These are phyloP conservation scores for Hyperopisus bebe DNA, from an alignment of 2,113 vertebrate species.

Conservation along the genomic window DNA sequence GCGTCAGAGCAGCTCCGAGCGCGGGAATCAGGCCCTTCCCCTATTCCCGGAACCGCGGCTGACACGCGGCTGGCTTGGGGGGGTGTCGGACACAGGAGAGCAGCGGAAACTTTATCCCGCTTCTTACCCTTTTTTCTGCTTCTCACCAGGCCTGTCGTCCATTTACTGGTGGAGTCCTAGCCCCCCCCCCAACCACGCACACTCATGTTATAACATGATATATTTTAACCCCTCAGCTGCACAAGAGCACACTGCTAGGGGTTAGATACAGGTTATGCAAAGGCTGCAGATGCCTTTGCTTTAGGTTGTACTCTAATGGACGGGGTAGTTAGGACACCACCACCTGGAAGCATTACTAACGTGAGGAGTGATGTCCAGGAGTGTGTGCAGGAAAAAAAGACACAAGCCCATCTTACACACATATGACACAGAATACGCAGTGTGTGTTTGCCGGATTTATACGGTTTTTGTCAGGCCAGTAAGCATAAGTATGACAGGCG, in stretches of 20 bases:
- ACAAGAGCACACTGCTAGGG: neutral
- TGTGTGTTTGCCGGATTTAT: constrained; percentile 17
- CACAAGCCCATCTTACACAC: neutral
- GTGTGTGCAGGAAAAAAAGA: neutral
- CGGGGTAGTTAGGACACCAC: neutral
- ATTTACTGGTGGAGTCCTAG: neutral
- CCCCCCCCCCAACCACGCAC: neutral
- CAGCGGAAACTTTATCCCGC: neutral
- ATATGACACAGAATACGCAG: neutral
- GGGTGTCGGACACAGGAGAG: neutral
- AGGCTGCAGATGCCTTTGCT: neutral
- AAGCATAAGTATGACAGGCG: constrained; percentile 44
- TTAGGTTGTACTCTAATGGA: neutral
- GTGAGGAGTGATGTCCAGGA: neutral
- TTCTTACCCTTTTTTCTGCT: neutral
- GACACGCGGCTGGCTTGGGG: neutral
- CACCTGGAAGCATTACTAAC: neutral
- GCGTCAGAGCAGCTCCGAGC: neutral
- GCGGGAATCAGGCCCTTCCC: neutral
- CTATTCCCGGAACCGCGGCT: neutral
- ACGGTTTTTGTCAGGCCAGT: constrained; percentile 34
- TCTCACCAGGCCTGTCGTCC: neutral
- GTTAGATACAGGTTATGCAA: neutral
- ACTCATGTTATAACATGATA: neutral
- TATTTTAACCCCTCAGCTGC: neutral